These are phyloP conservation scores for Peribatodes rhomboidaria DNA, from an alignment of 2,888 invertebrate genomes.

Conservation along the genomic window DNA sequence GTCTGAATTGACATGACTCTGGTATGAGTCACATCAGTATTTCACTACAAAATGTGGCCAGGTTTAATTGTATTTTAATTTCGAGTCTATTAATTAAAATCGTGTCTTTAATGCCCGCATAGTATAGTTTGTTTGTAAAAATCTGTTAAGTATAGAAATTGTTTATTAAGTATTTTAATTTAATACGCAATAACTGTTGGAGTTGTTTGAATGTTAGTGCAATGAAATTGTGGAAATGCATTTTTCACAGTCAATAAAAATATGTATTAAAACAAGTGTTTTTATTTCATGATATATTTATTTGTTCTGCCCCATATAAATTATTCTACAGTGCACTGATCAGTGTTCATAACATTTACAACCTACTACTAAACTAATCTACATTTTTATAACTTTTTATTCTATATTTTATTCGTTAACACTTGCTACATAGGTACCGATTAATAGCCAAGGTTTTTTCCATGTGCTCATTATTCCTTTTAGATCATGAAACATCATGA, in stretches of 20 bases:
- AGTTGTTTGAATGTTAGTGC: constrained; percentile 66
- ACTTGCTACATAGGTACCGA: too few relatives aligned
- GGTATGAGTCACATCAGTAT: neutral
- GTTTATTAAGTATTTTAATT: constrained; percentile 32
- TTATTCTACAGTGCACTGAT: constrained; percentile 24
- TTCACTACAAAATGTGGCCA: neutral
- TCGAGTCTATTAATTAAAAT: neutral
- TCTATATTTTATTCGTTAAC: too few relatives aligned
- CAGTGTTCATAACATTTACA: constrained; percentile 5
- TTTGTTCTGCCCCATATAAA: constrained; percentile 57
- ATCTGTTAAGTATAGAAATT: constrained; percentile 28
- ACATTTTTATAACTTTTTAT: too few relatives aligned
- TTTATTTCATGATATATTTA: constrained; percentile 56
- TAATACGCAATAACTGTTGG: constrained; percentile 53
- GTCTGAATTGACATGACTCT: neutral
- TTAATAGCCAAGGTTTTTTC: constrained; percentile 24
- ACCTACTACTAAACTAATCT: neutral
- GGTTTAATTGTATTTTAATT: neutral
- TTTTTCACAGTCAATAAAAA: constrained; percentile 79
- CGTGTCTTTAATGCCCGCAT: constrained; percentile 35
- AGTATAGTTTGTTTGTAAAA: constrained; percentile 45
- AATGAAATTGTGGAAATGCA: constrained; percentile 64
- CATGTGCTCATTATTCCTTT: neutral
- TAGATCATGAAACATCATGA: neutral
- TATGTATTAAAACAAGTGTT: constrained; percentile 64